Evolutionary conservation across 2,113 vertebrate species (phyloP).

Genomic region (Lamprotornis superbus): DNA sequence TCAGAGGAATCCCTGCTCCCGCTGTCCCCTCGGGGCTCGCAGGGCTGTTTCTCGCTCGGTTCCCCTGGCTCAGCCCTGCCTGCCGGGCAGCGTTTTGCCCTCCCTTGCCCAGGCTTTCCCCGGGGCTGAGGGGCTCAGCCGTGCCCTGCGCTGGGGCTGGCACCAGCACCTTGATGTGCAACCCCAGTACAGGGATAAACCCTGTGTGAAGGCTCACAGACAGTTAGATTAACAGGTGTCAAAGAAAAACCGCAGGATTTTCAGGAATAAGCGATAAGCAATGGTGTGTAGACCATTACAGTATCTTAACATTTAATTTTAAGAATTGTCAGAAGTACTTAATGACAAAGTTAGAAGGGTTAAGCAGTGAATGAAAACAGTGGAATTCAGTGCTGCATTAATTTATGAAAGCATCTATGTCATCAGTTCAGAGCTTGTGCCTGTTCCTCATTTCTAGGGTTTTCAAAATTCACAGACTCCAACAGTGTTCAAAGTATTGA

Average conservation of each 20-base stretch:
- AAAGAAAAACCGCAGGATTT: not conserved
- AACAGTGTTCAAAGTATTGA: not conserved
- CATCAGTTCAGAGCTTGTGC: not conserved
- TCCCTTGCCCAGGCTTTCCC: not conserved
- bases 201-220: not conserved
- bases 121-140: not conserved
- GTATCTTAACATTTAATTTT: not conserved
- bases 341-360: not conserved
- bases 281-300: not conserved
- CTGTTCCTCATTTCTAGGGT: not conserved
- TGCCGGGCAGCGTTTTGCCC: not conserved
- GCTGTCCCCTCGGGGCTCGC: not conserved
- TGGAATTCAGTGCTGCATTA: not conserved
- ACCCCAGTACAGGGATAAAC: accelerated
- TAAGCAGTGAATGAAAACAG: not conserved
- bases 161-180: accelerated
- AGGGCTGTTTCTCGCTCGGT: not conserved
- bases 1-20: not conserved
- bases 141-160: not conserved
- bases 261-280: not conserved
- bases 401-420: not conserved
- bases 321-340: not conserved
- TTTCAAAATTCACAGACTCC: not conserved
- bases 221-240: not conserved
- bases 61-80: not conserved